Percentiles rank a stretch among this genome's conserved stretches.
phyloP scores from a whole-genome alignment of 2,797 vertebrate genomes.

The Eulemur albifrons region DNA sequence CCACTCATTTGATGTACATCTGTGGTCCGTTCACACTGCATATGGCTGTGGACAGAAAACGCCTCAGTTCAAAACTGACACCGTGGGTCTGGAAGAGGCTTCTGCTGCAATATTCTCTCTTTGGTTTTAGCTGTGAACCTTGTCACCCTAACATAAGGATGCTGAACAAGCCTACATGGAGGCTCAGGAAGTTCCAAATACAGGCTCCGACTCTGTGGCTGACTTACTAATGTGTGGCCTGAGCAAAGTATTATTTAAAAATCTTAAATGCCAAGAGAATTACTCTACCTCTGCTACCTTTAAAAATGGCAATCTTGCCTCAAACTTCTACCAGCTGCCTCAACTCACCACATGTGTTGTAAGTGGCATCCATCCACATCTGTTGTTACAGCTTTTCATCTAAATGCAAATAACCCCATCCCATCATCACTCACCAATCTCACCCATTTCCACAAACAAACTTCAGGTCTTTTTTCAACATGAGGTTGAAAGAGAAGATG shows the following conservation, averaged over 20 bases:
- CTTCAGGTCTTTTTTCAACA: background rate
- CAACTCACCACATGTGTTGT: background rate
- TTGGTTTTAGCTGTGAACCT: background rate
- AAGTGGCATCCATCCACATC: background rate
- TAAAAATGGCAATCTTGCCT: background rate
- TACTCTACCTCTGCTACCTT: background rate
- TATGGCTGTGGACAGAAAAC: constrained; percentile 57
- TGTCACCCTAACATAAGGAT: constrained; percentile 42
- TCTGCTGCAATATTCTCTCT: background rate
- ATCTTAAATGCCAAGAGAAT: background rate
- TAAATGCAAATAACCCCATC: background rate
- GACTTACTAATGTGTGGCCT: background rate
- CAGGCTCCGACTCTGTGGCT: background rate
- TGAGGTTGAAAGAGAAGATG: background rate
- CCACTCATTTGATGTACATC: constrained; percentile 63
- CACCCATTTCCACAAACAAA: background rate
- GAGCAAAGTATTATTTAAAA: constrained; percentile 31
- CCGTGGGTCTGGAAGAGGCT: constrained; percentile 20
- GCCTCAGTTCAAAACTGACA: constrained; percentile 38
- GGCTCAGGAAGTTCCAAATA: background rate
- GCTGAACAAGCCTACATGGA: background rate
- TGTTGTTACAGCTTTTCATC: background rate
- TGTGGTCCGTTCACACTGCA: constrained; percentile 57
- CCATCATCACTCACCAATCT: background rate
- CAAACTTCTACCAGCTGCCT: background rate